Percentiles rank a stretch among this genome's conserved stretches.
phyloP scores from a whole-genome alignment of 2,888 invertebrate species.

The Watsonalla cultraria region DNA sequence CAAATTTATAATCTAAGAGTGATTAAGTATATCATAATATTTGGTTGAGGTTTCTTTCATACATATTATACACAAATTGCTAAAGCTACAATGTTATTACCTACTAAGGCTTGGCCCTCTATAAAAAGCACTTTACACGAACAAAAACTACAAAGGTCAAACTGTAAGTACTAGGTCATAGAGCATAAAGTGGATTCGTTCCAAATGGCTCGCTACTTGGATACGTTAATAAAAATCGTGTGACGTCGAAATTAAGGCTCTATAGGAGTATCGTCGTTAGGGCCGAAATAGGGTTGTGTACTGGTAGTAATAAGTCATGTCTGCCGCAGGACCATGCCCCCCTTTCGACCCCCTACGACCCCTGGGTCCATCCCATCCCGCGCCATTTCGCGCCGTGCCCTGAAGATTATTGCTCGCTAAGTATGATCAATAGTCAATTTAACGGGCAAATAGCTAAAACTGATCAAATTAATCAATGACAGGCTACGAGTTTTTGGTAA shows the following conservation, averaged over 20 bases:
- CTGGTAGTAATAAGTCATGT: slow-evolving; percentile 76
- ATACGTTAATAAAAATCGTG: slow-evolving; percentile 74
- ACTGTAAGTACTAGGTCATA: slow-evolving; percentile 14
- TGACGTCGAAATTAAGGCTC: slow-evolving; percentile 74
- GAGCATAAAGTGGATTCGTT: slow-evolving; percentile 48
- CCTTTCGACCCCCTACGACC: slow-evolving; percentile 32
- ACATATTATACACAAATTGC: no score
- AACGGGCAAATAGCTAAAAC: slow-evolving; percentile 57
- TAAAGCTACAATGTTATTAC: no score
- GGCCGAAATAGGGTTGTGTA: slow-evolving; percentile 76
- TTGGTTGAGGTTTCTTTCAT: no score
- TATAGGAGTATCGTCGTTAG: slow-evolving; percentile 72
- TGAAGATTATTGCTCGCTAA: slow-evolving; percentile 65
- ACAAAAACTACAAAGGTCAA: background rate
- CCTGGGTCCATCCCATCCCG: slow-evolving; percentile 39
- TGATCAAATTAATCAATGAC: slow-evolving; percentile 54
- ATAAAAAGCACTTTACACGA: background rate
- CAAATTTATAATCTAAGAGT: no score
- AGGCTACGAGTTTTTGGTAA: slow-evolving; percentile 38
- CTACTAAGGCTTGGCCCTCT: no score
- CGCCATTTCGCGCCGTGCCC: slow-evolving; percentile 55
- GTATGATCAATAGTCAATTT: slow-evolving; percentile 73
- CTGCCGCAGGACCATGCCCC: slow-evolving; percentile 70
- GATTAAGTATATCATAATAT: no score
- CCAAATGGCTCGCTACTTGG: slow-evolving; percentile 66